phyloP scores from a whole-genome alignment of 2,113 vertebrate species.

The Megatriorchis doriae region DNA sequence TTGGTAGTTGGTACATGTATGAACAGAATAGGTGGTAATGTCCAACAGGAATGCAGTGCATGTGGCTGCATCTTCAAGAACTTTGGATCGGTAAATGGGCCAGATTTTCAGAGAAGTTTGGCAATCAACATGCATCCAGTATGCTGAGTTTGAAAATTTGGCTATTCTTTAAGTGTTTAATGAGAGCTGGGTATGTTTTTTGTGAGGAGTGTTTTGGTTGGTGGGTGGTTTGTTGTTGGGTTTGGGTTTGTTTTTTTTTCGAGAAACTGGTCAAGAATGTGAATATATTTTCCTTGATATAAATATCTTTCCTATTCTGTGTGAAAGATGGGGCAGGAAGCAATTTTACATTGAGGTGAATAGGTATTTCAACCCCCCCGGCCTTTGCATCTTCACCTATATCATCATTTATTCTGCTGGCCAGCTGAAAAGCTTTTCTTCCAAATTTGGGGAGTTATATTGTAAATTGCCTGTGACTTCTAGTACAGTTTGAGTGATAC shows the following conservation, averaged over 20 bases:
- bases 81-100: not conserved
- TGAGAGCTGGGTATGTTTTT: not conserved
- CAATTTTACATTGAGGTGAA: not conserved
- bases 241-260: not conserved
- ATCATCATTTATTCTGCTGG: not conserved
- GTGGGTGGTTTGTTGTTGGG: not conserved
- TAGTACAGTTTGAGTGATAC: not conserved
- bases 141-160: not conserved
- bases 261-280: not conserved
- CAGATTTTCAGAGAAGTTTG: not conserved
- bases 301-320: not conserved
- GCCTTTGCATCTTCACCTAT: not conserved
- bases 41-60: not conserved
- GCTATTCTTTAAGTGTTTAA: not conserved
- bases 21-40: not conserved
- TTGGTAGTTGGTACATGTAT: accelerated
- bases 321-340: not conserved
- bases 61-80: not conserved
- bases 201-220: not conserved
- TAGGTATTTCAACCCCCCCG: not conserved
- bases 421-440: not conserved
- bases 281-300: not conserved
- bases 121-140: not conserved
- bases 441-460: not conserved
- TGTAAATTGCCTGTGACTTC: not conserved